These are phyloP conservation scores for Clarias gariepinus DNA, from an alignment of 2,113 vertebrate genomes.

Conservation along the genomic window DNA sequence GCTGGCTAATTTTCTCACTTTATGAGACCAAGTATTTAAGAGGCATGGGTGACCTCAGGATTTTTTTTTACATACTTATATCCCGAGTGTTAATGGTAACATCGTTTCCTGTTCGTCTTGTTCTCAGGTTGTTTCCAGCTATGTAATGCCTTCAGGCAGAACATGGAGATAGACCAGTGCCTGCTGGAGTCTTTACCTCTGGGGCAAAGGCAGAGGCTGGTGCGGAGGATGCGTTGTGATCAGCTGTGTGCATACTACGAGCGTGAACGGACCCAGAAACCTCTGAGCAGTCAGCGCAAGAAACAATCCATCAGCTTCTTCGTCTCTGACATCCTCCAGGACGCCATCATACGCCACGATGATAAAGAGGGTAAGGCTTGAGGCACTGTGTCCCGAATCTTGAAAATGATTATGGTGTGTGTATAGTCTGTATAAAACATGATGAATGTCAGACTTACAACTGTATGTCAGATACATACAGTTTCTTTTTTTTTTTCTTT, in stretches of 20 bases:
- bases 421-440: background rate
- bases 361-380: slow-evolving; percentile 86
- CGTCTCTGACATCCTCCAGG: slow-evolving; percentile 78
- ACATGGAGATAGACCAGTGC: slow-evolving; percentile 99
- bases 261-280: slow-evolving; percentile 78
- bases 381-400: background rate
- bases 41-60: no score
- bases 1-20: background rate
- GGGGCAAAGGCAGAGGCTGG: slow-evolving; percentile 90
- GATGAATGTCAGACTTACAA: background rate
- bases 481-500: background rate
- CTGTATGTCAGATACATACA: background rate
- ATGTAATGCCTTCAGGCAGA: slow-evolving; percentile 95
- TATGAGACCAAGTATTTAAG: background rate
- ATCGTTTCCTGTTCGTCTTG: slow-evolving; percentile 34
- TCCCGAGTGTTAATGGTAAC: background rate
- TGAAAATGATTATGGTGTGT: background rate
- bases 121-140: slow-evolving; percentile 94
- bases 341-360: slow-evolving; percentile 83
- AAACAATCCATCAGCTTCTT: slow-evolving; percentile 77
- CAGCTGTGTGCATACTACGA: slow-evolving; percentile 92
- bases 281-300: slow-evolving; percentile 69
- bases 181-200: slow-evolving; percentile 95
- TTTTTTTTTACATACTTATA: background rate
- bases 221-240: slow-evolving; percentile 92